Percentiles rank a stretch among this genome's conserved stretches.
phyloP scores from a whole-genome alignment of 2,797 vertebrate genomes.

The Sebastes hubbsi region DNA sequence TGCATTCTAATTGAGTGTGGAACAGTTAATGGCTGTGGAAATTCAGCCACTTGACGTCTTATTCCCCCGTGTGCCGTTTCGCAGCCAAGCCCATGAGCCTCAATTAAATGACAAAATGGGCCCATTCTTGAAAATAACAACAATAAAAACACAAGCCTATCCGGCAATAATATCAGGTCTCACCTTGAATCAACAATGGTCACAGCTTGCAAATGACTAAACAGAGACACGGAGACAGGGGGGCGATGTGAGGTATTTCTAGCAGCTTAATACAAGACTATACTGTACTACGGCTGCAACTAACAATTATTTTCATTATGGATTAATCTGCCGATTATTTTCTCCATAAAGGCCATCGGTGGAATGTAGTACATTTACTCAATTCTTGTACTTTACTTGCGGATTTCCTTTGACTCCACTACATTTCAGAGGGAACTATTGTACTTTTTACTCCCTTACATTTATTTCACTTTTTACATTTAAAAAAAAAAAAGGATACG shows the following conservation, averaged over 20 bases:
- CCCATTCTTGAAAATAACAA: slow-evolving; percentile 85
- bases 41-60: slow-evolving; percentile 84
- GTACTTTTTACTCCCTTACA: too few relatives aligned
- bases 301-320: slow-evolving; percentile 11
- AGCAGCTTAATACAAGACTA: slow-evolving; percentile 15
- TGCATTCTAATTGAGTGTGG: slow-evolving; percentile 89
- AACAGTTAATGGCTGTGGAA: slow-evolving; percentile 86
- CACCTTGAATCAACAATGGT: slow-evolving; percentile 78
- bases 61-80: slow-evolving; percentile 82
- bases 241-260: slow-evolving; percentile 9
- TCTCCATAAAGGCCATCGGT: background rate
- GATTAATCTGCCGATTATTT: background rate
- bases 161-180: slow-evolving; percentile 78
- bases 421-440: background rate
- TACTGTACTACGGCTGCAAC: background rate
- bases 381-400: background rate
- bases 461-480: too few relatives aligned
- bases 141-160: slow-evolving; percentile 82
- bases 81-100: slow-evolving; percentile 82
- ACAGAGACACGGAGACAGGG: slow-evolving; percentile 40
- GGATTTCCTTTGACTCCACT: background rate
- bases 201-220: slow-evolving; percentile 73
- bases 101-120: slow-evolving; percentile 88
- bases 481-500: too few relatives aligned
- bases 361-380: background rate